These are phyloP conservation scores for Clarias macrocephalus DNA, from an alignment of 2,113 vertebrate species.

Conservation along the genomic window DNA sequence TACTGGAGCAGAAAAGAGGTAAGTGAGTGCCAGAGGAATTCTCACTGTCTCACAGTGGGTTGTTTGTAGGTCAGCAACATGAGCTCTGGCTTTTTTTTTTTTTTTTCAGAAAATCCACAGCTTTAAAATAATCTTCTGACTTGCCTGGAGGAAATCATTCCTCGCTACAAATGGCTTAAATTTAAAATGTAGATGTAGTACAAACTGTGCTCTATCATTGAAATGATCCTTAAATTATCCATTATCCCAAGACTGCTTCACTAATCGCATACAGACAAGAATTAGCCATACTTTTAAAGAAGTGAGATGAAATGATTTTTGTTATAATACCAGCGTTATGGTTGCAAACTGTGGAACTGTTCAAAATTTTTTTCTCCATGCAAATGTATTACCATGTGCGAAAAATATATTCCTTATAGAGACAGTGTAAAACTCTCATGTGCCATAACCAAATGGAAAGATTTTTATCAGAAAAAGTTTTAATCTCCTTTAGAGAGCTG, in stretches of 20 bases:
- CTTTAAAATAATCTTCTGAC: neutral
- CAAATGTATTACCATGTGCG: neutral
- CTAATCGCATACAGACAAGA: neutral
- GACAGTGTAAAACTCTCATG: too few relatives aligned
- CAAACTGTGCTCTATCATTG: neutral
- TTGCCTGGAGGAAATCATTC: neutral
- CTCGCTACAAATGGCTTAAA: neutral
- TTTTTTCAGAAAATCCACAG: neutral
- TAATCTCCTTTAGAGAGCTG: too few relatives aligned
- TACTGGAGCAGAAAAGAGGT: neutral
- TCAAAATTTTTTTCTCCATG: neutral
- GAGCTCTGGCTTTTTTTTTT: neutral
- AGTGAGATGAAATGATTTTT: neutral
- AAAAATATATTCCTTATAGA: too few relatives aligned
- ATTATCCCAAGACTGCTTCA: neutral
- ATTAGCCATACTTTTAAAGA: neutral
- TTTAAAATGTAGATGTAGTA: neutral
- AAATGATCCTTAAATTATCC: neutral
- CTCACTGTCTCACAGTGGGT: slow-evolving; percentile 3
- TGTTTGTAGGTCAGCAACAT: slow-evolving; percentile 6
- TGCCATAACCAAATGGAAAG: too few relatives aligned
- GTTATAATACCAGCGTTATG: neutral
- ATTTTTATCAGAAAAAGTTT: too few relatives aligned
- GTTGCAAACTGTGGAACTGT: neutral
- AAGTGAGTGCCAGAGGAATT: slow-evolving; percentile 1